Evolutionary conservation across 2,113 vertebrate genomes (phyloP), one percentile per base, ranked within the genome.

Genomic region (Pomatorhinus ruficollis): DNA sequence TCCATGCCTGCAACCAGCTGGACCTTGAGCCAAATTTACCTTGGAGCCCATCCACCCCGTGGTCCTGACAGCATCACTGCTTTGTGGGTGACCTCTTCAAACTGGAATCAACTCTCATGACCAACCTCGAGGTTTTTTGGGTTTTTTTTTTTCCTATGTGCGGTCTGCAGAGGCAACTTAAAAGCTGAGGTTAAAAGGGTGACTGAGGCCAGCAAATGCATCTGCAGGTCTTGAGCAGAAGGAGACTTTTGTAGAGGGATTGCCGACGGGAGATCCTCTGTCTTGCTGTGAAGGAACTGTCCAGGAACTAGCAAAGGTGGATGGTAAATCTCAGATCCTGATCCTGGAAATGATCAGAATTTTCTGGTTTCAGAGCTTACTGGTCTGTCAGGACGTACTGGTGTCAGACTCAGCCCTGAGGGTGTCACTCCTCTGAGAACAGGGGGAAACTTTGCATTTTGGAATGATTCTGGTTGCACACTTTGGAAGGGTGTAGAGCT

Each of bases 51-150:
- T 75, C 77, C 14, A 31, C 56, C n/a, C 72, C 0, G 1, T 40
- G 40, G 54, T 53, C 74, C 75, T 82, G 85, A 40, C 44, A 50
- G 78, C 11, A 15, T 59, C 64, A 39, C 47, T 78, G 72, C 84
- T 83, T 83, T 82, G 31, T 54, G 9, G 25, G 75, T 57, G 44
- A 75, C 65, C 64, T 74, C 64, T 81, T 91, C 68, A 57, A 83
- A 54, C 49, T 54, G 57, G 30, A 45, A 65, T 59, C 82, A 66
- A 16, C 27, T 8, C 35, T 78, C 17, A 10, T 5, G 60, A 74
- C 20, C 5, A 45, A 61, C 15, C 64, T 56, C 0, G 0, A 93
- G 24, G 12, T 7, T 30, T 54, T 13, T 13, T 39, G 12, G 42
- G 14, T 35, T 56, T 50, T 52, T 82, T 69, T 39, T 63, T 57